Evolutionary conservation across 2,888 invertebrate genomes (phyloP).

Genomic region (Magallana nippona): DNA sequence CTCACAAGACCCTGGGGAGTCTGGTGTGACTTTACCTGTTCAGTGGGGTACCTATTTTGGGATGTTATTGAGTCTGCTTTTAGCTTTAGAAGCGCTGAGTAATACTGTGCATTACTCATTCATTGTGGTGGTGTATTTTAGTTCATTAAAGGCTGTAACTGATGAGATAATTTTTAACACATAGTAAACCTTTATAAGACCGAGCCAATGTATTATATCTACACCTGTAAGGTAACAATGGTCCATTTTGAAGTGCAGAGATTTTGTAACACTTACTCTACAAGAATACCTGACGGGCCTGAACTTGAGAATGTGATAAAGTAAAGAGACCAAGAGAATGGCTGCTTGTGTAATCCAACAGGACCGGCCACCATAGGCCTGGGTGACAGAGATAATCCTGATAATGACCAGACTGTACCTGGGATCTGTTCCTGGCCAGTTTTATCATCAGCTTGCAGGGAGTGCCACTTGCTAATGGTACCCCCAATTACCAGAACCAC

Average conservation of each 20-base stretch:
- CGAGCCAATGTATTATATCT: too few species aligned
- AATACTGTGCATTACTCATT: not conserved
- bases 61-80: not conserved
- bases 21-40: not conserved
- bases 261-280: not conserved
- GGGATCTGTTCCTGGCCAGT: not conserved
- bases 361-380: not conserved
- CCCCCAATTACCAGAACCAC: not conserved
- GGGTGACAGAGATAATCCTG: not conserved
- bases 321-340: not conserved
- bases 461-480: not conserved
- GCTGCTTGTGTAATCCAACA: not conserved
- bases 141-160: too few species aligned
- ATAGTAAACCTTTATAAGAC: too few species aligned
- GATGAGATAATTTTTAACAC: too few species aligned
- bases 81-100: conserved; percentile 18
- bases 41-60: not conserved
- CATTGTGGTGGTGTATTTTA: too few species aligned
- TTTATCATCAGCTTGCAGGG: not conserved
- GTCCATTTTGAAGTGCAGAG: not conserved
- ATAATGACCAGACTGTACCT: conserved; percentile 9
- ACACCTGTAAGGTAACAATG: conserved; percentile 2
- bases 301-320: not conserved
- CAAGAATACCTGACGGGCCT: not conserved
- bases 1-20: not conserved